phyloP scores from a whole-genome alignment of 2,113 vertebrate genomes.

The Onychorhynchus coronatus region DNA sequence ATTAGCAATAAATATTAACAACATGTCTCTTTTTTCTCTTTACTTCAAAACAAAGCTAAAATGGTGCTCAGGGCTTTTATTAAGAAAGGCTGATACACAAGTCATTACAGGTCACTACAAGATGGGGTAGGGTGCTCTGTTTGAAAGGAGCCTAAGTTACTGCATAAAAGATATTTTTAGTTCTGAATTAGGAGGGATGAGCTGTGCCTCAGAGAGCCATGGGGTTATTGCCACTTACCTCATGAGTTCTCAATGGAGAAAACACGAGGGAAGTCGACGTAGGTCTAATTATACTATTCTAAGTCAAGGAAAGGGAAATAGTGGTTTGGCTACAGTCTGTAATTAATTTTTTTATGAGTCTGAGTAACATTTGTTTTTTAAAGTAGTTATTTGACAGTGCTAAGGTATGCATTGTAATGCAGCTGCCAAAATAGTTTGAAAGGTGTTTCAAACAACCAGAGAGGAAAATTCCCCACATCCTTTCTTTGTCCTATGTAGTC shows the following conservation, averaged over 20 bases:
- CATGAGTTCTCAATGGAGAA: neutral
- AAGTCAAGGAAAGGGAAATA: neutral
- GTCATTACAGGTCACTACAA: neutral
- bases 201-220: neutral
- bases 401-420: neutral
- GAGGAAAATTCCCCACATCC: neutral
- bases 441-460: neutral
- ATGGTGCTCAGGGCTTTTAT: neutral
- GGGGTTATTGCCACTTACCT: neutral
- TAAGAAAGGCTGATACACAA: neutral
- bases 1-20: neutral
- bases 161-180: neutral
- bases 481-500: neutral
- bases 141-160: neutral
- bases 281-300: neutral
- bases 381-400: neutral
- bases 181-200: neutral
- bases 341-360: neutral
- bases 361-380: neutral
- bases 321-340: neutral
- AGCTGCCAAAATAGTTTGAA: neutral
- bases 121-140: neutral
- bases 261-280: neutral
- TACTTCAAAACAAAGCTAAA: neutral
- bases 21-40: neutral